A percentile compares a stretch with the other conserved stretches of the same genome.
Evolutionary conservation across 1,140 invertebrate genomes (phyloP).

Genomic region (Capitella teleta): DNA sequence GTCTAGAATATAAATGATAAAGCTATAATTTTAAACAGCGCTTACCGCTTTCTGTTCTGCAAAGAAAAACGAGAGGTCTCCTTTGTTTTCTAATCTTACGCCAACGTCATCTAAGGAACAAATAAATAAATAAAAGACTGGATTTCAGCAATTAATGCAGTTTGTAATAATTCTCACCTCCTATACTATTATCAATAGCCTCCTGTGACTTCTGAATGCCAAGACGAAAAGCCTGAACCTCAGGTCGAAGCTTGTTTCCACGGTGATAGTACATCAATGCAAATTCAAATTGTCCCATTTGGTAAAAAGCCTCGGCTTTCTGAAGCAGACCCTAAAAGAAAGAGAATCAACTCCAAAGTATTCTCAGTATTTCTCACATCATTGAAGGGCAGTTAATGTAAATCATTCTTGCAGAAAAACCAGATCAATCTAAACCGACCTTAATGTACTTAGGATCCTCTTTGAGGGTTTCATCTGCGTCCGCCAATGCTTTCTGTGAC

Average conservation of each 20-base stretch:
- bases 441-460: constrained; percentile 66
- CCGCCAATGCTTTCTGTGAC: constrained; percentile 65
- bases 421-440: constrained; percentile 20
- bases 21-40: too few species aligned
- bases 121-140: not conserved
- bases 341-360: not conserved
- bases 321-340: constrained; percentile 9
- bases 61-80: constrained; percentile 38
- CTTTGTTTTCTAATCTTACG: constrained; percentile 33
- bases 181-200: constrained; percentile 85
- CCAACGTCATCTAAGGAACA: not conserved
- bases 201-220: constrained; percentile 89
- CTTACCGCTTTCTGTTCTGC: constrained; percentile 33
- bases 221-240: constrained; percentile 71
- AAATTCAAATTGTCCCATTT: constrained; percentile 82
- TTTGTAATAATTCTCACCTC: constrained; percentile 38
- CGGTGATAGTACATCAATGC: constrained; percentile 83
- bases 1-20: too few species aligned
- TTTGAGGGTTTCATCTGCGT: constrained; percentile 68
- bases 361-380: not conserved
- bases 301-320: constrained; percentile 75
- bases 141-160: not conserved
- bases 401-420: not conserved
- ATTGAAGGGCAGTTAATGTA: not conserved
- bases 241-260: constrained; percentile 69